Conservation (phyloP, 2,888 invertebrate species). For the Lydus trimaculatus region DNA sequence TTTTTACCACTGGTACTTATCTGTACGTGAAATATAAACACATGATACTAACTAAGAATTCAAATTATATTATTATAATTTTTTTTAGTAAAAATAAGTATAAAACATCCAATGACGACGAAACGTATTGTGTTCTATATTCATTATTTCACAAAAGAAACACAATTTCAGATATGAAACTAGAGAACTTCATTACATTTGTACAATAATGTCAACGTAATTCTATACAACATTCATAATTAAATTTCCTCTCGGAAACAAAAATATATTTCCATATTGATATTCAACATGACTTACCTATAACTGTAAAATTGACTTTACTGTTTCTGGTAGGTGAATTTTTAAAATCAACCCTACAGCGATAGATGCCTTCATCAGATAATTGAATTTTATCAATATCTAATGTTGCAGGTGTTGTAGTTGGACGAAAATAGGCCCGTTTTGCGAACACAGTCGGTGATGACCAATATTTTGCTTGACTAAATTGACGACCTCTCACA, state of each 20-base stretch:
- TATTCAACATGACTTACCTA: constrained; percentile 65
- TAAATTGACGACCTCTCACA: constrained; percentile 65
- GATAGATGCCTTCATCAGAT: constrained; percentile 73
- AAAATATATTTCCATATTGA: constrained; percentile 8
- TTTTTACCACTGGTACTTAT: not conserved
- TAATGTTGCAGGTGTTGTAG: constrained; percentile 67
- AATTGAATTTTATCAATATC: constrained; percentile 66
- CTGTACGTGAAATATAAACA: not conserved
- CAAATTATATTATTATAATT: not conserved
- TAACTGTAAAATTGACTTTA: constrained; percentile 77
- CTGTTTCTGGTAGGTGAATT: constrained; percentile 77
- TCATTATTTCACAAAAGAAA: constrained; percentile 4
- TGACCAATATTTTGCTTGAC: constrained; percentile 67
- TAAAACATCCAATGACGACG: not conserved
- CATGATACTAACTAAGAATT: not conserved
- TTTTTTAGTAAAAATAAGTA: not conserved
- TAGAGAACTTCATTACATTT: constrained; percentile 12
- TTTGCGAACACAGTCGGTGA: constrained; percentile 65
- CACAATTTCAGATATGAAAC: constrained; percentile 16
- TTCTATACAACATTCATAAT: constrained; percentile 7
- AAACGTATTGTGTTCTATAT: not conserved
- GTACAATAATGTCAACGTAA: not conserved
- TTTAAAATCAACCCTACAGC: constrained; percentile 77
- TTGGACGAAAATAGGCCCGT: constrained; percentile 66
- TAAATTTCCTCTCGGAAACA: not conserved